Evolutionary conservation across 2,888 invertebrate genomes (phyloP).

Genomic region (Mantis religiosa): DNA sequence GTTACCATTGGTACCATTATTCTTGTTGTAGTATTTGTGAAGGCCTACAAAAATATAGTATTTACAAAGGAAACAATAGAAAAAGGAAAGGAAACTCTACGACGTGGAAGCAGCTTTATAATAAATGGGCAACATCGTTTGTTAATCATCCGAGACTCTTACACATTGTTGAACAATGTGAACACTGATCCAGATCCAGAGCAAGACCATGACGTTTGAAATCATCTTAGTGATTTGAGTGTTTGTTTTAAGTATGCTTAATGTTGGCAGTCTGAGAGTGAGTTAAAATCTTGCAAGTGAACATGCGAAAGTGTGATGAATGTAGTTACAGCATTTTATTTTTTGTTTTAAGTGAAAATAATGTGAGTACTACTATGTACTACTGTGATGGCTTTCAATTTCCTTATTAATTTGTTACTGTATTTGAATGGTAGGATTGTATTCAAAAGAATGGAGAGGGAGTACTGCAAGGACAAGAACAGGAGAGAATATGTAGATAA

Average conservation of each 20-base stretch:
- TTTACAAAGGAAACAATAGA: conserved; percentile 68
- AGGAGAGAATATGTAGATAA: background rate
- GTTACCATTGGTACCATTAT: conserved; percentile 64
- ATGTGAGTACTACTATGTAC: background rate
- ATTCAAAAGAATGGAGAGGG: background rate
- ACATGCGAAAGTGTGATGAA: background rate
- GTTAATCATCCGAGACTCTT: conserved; percentile 56
- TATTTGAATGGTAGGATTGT: background rate
- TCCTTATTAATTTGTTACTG: background rate
- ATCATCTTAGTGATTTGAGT: background rate
- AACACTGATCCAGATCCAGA: conserved; percentile 31
- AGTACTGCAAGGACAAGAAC: background rate
- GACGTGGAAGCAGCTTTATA: conserved; percentile 34
- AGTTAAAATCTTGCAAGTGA: background rate
- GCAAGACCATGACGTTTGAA: conserved; percentile 2
- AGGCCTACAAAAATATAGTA: conserved; percentile 70
- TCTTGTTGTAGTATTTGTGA: conserved; percentile 63
- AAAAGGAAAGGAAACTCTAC: conserved; percentile 57
- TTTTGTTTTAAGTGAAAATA: background rate
- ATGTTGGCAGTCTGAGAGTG: background rate
- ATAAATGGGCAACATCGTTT: conserved; percentile 54
- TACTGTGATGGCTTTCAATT: background rate
- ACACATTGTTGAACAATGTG: conserved; percentile 46
- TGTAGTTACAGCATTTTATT: background rate
- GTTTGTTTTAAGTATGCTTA: background rate